phyloP scores from a whole-genome alignment of 2,797 vertebrate genomes.

The Sebastes diaconus region DNA sequence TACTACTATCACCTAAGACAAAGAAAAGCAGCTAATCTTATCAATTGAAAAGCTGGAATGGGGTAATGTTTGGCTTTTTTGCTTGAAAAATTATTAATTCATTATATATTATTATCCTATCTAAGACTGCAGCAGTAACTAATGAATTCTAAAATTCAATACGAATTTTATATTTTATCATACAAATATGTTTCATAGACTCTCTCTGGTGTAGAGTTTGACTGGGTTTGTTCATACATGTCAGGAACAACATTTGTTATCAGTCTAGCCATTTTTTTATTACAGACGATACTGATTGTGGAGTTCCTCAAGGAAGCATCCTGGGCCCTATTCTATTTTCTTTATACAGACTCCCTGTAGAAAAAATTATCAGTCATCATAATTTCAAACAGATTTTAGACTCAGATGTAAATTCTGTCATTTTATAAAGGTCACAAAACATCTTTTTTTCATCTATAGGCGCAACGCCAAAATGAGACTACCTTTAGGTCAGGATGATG shows the following conservation, averaged over 20 bases:
- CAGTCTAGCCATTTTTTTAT: not conserved
- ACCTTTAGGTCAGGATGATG: not conserved
- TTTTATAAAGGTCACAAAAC: not conserved
- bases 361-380: not conserved
- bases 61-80: not conserved
- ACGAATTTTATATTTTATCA: not conserved
- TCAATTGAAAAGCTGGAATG: not conserved
- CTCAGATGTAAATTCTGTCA: not conserved
- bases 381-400: not conserved
- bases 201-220: not conserved
- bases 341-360: not conserved
- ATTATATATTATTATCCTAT: rapidly evolving
- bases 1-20: not conserved
- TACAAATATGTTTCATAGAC: not conserved
- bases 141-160: not conserved
- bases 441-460: not conserved
- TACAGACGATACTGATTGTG: not conserved
- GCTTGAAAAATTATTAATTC: too few species aligned
- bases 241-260: not conserved
- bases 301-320: not conserved
- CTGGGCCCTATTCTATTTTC: not conserved
- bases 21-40: not conserved
- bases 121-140: not conserved
- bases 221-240: not conserved
- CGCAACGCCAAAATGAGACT: not conserved